Conservation (phyloP, 2,888 invertebrate species). For the Aleiodes leptofemur region DNA sequence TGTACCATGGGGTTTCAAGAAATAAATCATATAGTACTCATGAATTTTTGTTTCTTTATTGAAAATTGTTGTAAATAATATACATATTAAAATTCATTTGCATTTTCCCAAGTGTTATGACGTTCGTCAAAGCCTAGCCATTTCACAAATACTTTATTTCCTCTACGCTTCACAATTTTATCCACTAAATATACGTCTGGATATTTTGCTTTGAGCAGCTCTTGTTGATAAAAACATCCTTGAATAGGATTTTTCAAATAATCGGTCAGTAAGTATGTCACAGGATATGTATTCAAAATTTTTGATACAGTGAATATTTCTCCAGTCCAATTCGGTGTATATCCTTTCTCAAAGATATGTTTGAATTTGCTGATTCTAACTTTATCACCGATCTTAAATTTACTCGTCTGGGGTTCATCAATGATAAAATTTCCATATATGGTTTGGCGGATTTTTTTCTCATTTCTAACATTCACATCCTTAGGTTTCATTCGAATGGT, state of each 20-base stretch:
- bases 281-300: constrained; percentile 45
- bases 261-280: constrained; percentile 61
- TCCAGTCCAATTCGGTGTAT: neutral
- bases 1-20: neutral
- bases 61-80: neutral
- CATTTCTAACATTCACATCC: too few relatives aligned
- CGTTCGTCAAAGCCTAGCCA: constrained; percentile 30
- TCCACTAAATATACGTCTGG: constrained; percentile 43
- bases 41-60: too few relatives aligned
- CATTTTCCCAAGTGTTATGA: constrained; percentile 44
- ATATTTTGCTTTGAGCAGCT: constrained; percentile 49
- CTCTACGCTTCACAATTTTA: constrained; percentile 39
- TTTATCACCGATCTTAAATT: constrained; percentile 61
- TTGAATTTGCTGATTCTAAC: constrained; percentile 58
- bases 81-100: constrained; percentile 19
- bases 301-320: too few relatives aligned
- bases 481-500: constrained; percentile 66
- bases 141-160: constrained; percentile 39
- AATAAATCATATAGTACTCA: too few relatives aligned
- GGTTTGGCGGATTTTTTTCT: constrained; percentile 41
- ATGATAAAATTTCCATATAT: too few relatives aligned
- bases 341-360: constrained; percentile 40
- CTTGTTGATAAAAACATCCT: constrained; percentile 62
- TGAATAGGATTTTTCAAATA: constrained; percentile 49
- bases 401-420: neutral